These are phyloP conservation scores for Delichon dasypus DNA, from an alignment of 2,797 vertebrate genomes.

Conservation along the genomic window DNA sequence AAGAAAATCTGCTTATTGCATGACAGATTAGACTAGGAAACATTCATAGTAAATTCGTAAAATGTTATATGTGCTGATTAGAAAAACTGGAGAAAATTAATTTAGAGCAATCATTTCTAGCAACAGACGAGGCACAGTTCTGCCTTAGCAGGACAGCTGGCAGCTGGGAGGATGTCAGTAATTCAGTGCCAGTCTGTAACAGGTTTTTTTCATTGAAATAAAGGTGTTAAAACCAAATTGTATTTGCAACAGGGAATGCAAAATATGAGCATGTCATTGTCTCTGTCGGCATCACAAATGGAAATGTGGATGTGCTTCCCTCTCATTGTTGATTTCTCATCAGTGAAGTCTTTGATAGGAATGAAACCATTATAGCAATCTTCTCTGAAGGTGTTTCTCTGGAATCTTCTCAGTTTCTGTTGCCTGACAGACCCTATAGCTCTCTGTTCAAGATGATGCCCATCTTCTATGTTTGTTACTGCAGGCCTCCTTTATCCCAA, in stretches of 20 bases:
- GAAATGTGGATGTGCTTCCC: not conserved
- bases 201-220: constrained; percentile 32
- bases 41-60: not conserved
- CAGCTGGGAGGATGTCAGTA: constrained; percentile 28
- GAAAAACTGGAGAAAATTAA: not conserved
- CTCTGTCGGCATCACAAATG: not conserved
- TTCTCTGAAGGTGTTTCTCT: not conserved
- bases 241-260: not conserved
- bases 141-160: constrained; percentile 38
- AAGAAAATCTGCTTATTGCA: not conserved
- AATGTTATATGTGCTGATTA: not conserved
- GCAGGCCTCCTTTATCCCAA: not conserved
- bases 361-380: not conserved
- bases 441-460: not conserved
- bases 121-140: not conserved
- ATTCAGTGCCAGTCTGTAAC: constrained; percentile 4
- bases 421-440: not conserved
- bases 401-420: not conserved
- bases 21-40: not conserved
- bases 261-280: not conserved
- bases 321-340: not conserved
- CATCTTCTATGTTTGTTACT: not conserved
- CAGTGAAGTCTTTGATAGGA: not conserved
- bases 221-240: constrained; percentile 4
- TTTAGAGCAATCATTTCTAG: constrained; percentile 1